These are phyloP conservation scores for Martes flavigula DNA, from an alignment of 2,797 vertebrate genomes.

Conservation along the genomic window DNA sequence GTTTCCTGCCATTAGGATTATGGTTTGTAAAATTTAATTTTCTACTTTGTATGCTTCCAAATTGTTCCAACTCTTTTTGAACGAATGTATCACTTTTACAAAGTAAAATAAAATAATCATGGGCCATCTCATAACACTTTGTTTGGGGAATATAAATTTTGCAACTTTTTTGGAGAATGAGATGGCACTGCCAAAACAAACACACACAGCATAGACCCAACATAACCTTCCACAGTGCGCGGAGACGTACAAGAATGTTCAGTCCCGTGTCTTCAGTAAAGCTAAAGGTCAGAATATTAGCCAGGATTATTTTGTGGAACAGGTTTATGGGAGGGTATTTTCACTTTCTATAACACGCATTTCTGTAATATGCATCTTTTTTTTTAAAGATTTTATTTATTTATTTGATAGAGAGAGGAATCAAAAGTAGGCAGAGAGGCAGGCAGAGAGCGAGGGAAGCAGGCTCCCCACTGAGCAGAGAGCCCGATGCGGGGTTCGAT, in stretches of 20 bases:
- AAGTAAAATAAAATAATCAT: background rate
- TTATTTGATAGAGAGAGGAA: too few species aligned
- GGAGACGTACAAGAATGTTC: background rate
- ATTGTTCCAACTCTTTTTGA: background rate
- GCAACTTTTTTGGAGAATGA: background rate
- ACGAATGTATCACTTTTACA: background rate
- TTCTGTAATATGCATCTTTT: background rate
- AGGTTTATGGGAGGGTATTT: background rate
- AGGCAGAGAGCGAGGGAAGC: too few species aligned
- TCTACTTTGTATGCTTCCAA: background rate
- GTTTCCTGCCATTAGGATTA: too few species aligned
- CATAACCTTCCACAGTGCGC: background rate
- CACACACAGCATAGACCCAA: background rate
- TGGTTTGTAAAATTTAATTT: background rate
- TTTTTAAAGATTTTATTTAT: too few species aligned
- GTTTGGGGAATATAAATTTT: background rate
- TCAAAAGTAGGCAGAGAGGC: too few species aligned
- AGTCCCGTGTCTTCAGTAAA: background rate
- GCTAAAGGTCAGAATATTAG: background rate
- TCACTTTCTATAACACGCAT: background rate
- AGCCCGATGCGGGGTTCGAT: too few species aligned
- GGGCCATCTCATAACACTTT: background rate
- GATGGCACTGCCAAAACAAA: background rate
- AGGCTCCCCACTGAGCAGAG: too few species aligned
- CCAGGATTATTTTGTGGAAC: background rate